Conservation (phyloP, 1,140 invertebrate species). For the Leptestheria dahalacensis region DNA sequence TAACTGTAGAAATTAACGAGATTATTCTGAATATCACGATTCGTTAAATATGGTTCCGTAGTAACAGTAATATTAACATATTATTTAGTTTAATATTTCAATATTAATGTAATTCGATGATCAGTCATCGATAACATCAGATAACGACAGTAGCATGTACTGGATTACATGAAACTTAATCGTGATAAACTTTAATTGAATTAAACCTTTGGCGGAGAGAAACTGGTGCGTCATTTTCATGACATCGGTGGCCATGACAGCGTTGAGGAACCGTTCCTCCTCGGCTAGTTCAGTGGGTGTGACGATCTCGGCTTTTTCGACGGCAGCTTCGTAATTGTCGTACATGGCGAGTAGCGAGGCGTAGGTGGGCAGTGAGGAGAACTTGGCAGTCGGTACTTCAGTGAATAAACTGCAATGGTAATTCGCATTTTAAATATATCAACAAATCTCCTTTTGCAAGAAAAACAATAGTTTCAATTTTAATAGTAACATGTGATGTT, state of each 20-base stretch:
- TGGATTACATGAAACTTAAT: too few relatives aligned
- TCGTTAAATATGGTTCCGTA: background rate
- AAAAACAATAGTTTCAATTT: constrained; percentile 24
- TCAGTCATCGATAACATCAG: too few relatives aligned
- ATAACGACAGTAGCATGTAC: too few relatives aligned
- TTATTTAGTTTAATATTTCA: background rate
- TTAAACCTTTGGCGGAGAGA: constrained; percentile 49
- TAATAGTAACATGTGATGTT: too few relatives aligned
- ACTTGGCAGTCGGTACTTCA: constrained; percentile 9
- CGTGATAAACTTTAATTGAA: too few relatives aligned
- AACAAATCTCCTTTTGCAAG: constrained; percentile 15
- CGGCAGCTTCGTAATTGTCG: constrained; percentile 32
- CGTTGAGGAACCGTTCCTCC: constrained; percentile 57
- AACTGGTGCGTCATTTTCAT: constrained; percentile 57
- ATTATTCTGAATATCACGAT: too few relatives aligned
- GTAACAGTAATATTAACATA: background rate
- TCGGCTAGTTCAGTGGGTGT: constrained; percentile 54
- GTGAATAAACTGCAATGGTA: constrained; percentile 21
- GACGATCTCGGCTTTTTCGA: constrained; percentile 53
- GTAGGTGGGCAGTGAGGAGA: constrained; percentile 16
- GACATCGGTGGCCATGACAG: constrained; percentile 50
- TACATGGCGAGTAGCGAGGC: constrained; percentile 15
- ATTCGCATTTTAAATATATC: constrained; percentile 17
- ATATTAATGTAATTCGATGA: background rate
- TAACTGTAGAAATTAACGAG: too few relatives aligned